A percentile compares a stretch with the other conserved stretches of the same genome.
These are phyloP conservation scores for Syngnathus typhle DNA, from an alignment of 2,113 vertebrate genomes.

Conservation along the genomic window DNA sequence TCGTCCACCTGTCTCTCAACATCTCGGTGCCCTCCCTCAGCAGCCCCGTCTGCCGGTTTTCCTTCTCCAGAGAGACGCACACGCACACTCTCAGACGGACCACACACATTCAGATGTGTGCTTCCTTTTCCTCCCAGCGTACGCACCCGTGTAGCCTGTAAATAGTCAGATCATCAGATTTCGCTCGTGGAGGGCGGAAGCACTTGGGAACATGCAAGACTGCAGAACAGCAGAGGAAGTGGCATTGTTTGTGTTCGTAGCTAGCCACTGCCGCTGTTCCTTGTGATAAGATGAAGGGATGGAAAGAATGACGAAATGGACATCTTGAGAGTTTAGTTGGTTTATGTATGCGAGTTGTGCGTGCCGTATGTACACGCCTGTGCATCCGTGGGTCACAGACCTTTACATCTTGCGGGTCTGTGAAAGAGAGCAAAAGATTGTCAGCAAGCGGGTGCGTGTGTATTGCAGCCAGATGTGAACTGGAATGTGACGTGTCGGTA, in stretches of 20 bases:
- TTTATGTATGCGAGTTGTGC: neutral
- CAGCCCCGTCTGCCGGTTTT: slow-evolving; percentile 5
- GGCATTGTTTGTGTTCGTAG: slow-evolving; percentile 24
- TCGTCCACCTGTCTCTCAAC: slow-evolving; percentile 67
- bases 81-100: slow-evolving; percentile 51
- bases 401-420: slow-evolving; percentile 43
- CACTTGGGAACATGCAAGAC: slow-evolving; percentile 59
- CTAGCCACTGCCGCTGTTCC: slow-evolving; percentile 8
- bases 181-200: slow-evolving; percentile 42
- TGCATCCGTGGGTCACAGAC: slow-evolving; percentile 26
- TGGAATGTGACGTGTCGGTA: slow-evolving; percentile 76
- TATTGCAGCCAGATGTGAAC: slow-evolving; percentile 78
- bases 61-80: slow-evolving; percentile 37
- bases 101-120: slow-evolving; percentile 66
- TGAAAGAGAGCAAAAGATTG: slow-evolving; percentile 47
- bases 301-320: neutral
- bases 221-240: slow-evolving; percentile 68
- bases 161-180: slow-evolving; percentile 68
- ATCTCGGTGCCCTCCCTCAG: slow-evolving; percentile 34
- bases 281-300: neutral
- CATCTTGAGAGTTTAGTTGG: neutral
- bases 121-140: slow-evolving; percentile 48
- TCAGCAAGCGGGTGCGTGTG: slow-evolving; percentile 55
- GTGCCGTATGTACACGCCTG: slow-evolving; percentile 9
- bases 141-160: slow-evolving; percentile 52